Percentiles rank a stretch among this genome's conserved stretches.
These are phyloP conservation scores for Euwallacea fornicatus DNA, from an alignment of 1,140 invertebrate species.

Conservation along the genomic window DNA sequence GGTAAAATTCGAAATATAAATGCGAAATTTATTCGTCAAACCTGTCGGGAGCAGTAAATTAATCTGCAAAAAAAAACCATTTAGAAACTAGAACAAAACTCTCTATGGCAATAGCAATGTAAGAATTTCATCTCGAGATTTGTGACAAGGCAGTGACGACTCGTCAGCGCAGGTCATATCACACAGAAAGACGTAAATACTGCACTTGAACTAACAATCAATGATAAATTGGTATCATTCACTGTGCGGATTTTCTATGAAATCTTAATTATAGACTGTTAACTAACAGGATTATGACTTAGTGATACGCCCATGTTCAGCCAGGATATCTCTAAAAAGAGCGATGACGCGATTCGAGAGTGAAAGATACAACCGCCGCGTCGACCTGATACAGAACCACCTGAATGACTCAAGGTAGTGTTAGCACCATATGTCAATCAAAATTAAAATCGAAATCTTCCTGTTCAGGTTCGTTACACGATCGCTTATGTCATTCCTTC, in stretches of 20 bases:
- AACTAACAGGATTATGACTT: background rate
- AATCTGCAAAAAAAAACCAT: background rate
- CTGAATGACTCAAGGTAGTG: slow-evolving; percentile 9
- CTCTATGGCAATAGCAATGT: background rate
- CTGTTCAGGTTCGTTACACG: no score
- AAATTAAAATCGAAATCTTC: background rate
- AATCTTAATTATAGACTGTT: background rate
- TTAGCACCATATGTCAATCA: slow-evolving; percentile 5
- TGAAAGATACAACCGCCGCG: background rate
- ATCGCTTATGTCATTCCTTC: no score
- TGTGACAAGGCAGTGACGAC: no score
- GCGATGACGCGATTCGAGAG: slow-evolving; percentile 9
- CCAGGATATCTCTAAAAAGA: background rate
- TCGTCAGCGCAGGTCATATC: no score
- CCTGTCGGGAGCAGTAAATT: background rate
- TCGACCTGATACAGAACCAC: background rate
- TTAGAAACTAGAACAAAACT: slow-evolving; percentile 4
- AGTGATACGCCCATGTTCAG: background rate
- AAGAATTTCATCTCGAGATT: no score
- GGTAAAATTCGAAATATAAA: background rate
- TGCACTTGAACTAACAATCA: no score
- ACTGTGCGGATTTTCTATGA: background rate
- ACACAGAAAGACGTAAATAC: no score
- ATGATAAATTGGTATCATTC: background rate
- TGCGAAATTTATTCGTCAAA: background rate